Evolutionary conservation across 1,140 invertebrate genomes (phyloP), one percentile per base, ranked within the genome.

Genomic region (Leptinotarsa lineolata): DNA sequence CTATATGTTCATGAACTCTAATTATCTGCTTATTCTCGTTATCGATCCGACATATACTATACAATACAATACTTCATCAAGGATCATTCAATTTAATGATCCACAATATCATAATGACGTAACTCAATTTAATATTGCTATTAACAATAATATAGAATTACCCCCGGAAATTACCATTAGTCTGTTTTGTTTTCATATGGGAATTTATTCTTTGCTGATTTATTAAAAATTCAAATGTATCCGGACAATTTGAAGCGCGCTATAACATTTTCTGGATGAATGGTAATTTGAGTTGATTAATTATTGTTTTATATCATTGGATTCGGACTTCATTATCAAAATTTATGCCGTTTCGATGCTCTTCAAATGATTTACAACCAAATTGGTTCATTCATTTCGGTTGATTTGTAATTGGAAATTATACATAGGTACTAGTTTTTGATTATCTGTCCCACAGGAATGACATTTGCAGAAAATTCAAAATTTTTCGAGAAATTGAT

Each of bases 191-290:
- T 15, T 54, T 18, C 48, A 15, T 16, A 54, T 54, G 48, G 48
- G 3, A 54, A 54, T 54, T 54, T 54, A 18, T 54, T 54, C 48
- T 54, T 54, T 54, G 4, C 15, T 0, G 5, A 54, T 54, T n/a
- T 54, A 54, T 54, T 18, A 54, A 54, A 54, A 54, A 54, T n/a
- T 16, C n/a, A 54, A 54, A 54, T 54, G 48, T 18, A 18, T 16
- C n/a, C 6, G 15, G 48, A 54, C 15, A 5, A 54, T 54, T 54
- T 54, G 48, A 54, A 54, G n/a, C 48, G 48, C n/a, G 48, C 48
- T n/a, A 54, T 54, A 54, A 54, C 16, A 54, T 54, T 54, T 54
- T 54, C 48, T 54, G 48, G 48, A 54, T 54, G n/a, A n/a, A 15
- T 54, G n/a, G 48, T 54, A 54, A 54, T 54, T n/a, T 54, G 16